Conservation (phyloP, 2,797 vertebrate species). For the Sebastes cheni region DNA sequence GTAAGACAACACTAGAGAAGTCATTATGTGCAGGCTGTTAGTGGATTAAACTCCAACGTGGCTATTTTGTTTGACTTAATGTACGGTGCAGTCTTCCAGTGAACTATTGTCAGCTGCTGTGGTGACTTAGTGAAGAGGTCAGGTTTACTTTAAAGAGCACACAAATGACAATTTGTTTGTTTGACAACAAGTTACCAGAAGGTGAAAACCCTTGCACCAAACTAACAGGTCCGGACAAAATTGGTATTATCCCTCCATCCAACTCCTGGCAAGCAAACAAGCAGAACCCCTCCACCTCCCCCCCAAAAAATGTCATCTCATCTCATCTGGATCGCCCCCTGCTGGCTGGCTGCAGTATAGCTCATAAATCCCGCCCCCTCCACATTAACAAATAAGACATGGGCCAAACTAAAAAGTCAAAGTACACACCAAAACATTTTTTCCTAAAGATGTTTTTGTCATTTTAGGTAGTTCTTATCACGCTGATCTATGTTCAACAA, state of each 20-base stretch:
- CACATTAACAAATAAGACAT: rapidly evolving
- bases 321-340: not conserved
- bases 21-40: slow-evolving; percentile 12
- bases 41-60: slow-evolving; percentile 7
- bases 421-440: too few relatives aligned
- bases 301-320: not conserved
- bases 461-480: too few relatives aligned
- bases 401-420: too few relatives aligned
- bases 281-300: rapidly evolving
- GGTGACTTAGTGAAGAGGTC: not conserved
- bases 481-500: too few relatives aligned
- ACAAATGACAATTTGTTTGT: not conserved
- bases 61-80: not conserved
- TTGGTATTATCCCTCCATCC: not conserved
- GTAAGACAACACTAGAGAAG: slow-evolving; percentile 21
- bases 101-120: not conserved
- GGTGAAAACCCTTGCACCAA: not conserved
- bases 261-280: not conserved
- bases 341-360: too few relatives aligned
- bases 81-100: not conserved
- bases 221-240: not conserved
- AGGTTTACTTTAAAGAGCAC: not conserved
- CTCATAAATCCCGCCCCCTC: too few relatives aligned
- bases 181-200: not conserved
- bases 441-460: too few relatives aligned